phyloP scores from a whole-genome alignment of 2,797 vertebrate genomes.

The Poeciliopsis infans region DNA sequence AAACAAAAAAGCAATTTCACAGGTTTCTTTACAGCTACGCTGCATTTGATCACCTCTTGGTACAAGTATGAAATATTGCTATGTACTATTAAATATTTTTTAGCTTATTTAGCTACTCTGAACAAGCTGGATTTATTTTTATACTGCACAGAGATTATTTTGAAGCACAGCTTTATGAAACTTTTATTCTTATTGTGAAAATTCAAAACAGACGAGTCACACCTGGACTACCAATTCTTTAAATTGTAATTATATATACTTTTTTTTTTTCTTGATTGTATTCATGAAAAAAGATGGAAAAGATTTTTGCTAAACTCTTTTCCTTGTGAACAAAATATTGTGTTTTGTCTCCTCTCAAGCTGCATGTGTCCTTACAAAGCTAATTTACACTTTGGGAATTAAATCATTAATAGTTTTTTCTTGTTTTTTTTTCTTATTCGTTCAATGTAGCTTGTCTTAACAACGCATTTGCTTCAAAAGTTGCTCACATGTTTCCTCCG shows the following conservation, averaged over 20 bases:
- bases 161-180: not conserved
- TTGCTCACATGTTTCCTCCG: not conserved
- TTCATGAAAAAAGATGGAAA: not conserved
- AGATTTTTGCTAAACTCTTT: not conserved
- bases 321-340: not conserved
- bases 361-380: not conserved
- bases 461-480: constrained; percentile 1
- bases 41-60: not conserved
- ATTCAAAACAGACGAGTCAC: not conserved
- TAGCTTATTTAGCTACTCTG: not conserved
- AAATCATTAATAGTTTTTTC: not conserved
- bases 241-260: not conserved
- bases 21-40: not conserved
- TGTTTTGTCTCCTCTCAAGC: not conserved
- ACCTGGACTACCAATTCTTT: not conserved
- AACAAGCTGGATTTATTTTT: not conserved
- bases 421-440: not conserved
- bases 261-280: not conserved
- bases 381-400: not conserved
- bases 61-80: not conserved
- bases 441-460: not conserved
- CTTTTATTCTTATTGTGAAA: not conserved
- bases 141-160: not conserved
- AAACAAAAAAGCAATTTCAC: not conserved
- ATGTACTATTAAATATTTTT: no score